Percentiles rank a stretch among this genome's conserved stretches.
phyloP scores from a whole-genome alignment of 2,888 invertebrate genomes.

The Cataglyphis livida region DNA sequence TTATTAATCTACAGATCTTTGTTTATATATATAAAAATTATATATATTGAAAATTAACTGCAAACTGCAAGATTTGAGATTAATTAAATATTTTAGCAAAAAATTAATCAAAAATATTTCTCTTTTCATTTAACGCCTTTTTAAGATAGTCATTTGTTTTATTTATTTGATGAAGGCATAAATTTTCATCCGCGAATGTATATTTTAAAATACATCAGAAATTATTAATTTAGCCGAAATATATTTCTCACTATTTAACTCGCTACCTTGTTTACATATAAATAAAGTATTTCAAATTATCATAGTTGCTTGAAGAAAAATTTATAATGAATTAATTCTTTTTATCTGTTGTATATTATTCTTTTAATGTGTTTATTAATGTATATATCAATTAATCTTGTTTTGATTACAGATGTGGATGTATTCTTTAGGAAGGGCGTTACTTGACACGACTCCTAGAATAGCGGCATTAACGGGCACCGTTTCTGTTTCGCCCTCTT shows the following conservation, averaged over 20 bases:
- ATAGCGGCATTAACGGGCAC: slow-evolving; percentile 84
- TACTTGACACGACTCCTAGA: slow-evolving; percentile 86
- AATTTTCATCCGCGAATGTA: not conserved
- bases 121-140: not conserved
- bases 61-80: not conserved
- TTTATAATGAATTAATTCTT: not conserved
- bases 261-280: not conserved
- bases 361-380: not conserved
- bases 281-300: not conserved
- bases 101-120: not conserved
- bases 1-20: not conserved
- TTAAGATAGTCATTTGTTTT: not conserved
- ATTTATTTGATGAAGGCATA: not conserved
- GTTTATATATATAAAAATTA: not conserved
- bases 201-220: not conserved
- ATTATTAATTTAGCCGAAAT: not conserved
- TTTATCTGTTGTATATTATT: not conserved
- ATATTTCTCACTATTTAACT: not conserved
- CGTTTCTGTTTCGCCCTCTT: slow-evolving; percentile 86
- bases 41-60: not conserved
- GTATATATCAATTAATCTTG: not conserved
- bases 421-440: slow-evolving; percentile 87
- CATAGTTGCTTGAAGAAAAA: not conserved
- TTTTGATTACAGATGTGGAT: slow-evolving; percentile 88
- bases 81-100: not conserved